Evolutionary conservation across 64 coral and sea anemone species (phyloP).

Genomic region (Hydrozoanthus tunicans): DNA sequence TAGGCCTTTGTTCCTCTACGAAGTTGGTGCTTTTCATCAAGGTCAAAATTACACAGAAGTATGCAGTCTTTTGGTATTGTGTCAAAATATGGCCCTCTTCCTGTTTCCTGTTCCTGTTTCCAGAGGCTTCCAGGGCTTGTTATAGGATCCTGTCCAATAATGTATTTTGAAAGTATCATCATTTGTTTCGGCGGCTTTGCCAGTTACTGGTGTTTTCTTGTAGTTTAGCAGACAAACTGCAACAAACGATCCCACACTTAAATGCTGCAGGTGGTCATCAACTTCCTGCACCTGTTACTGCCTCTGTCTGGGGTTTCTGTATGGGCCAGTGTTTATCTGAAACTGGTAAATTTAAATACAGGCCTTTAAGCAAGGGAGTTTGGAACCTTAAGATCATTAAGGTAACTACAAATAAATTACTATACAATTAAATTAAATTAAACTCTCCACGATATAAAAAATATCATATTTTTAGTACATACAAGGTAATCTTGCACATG

Average conservation of each 20-base stretch:
- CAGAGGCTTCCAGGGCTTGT: neutral
- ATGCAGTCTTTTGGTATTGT: neutral
- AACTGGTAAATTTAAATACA: too few species aligned
- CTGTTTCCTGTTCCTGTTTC: neutral
- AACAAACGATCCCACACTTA: neutral
- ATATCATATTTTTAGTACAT: too few species aligned
- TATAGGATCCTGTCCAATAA: neutral
- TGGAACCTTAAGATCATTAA: too few species aligned
- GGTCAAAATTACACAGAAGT: neutral
- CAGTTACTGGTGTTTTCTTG: neutral
- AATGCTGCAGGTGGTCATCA: conserved; percentile 1
- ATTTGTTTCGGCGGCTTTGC: neutral
- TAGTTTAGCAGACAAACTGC: neutral
- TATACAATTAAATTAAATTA: too few species aligned
- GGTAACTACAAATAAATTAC: too few species aligned
- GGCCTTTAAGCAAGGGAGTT: too few species aligned
- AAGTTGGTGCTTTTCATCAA: neutral
- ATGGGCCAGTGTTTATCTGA: neutral
- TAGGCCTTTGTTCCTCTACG: neutral
- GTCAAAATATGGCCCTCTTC: conserved; percentile 5
- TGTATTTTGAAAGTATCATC: neutral
- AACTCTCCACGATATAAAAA: too few species aligned
- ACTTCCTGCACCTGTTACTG: neutral
- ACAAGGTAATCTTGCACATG: too few species aligned
- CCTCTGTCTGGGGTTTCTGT: neutral